Percentiles rank a stretch among this genome's conserved stretches.
phyloP scores from a whole-genome alignment of 2,113 vertebrate species.

The Xiphophorus maculatus region DNA sequence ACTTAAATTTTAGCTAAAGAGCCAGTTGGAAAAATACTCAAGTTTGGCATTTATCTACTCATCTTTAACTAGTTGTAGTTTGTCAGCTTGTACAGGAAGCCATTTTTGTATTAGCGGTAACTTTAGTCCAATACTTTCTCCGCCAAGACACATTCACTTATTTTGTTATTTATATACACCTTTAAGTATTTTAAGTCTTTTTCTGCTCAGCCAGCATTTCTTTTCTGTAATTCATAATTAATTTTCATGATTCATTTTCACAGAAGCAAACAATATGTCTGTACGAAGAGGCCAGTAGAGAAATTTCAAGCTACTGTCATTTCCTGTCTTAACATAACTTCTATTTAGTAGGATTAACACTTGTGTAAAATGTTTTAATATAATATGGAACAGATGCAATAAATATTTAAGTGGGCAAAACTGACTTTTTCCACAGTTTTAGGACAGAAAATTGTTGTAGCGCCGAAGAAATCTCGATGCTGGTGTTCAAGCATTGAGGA shows the following conservation, averaged over 20 bases:
- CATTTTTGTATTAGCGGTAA: background rate
- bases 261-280: background rate
- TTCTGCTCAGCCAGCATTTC: background rate
- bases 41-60: background rate
- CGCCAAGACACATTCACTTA: too few relatives aligned
- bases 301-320: background rate
- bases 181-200: too few relatives aligned
- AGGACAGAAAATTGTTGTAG: constrained; percentile 51
- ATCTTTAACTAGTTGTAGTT: background rate
- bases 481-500: constrained; percentile 62
- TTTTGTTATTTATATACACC: background rate
- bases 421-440: constrained; percentile 42
- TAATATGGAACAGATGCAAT: constrained; percentile 55
- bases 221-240: background rate
- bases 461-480: constrained; percentile 67
- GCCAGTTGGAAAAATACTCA: background rate
- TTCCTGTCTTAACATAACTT: background rate
- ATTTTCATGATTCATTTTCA: background rate
- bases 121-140: background rate
- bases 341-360: constrained; percentile 39
- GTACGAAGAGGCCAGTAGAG: background rate
- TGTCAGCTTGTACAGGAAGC: background rate
- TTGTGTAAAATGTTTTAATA: constrained; percentile 33
- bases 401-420: constrained; percentile 35
- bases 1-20: too few relatives aligned